These are phyloP conservation scores for Fundulus diaphanus DNA, from an alignment of 2,797 vertebrate species.

Conservation along the genomic window DNA sequence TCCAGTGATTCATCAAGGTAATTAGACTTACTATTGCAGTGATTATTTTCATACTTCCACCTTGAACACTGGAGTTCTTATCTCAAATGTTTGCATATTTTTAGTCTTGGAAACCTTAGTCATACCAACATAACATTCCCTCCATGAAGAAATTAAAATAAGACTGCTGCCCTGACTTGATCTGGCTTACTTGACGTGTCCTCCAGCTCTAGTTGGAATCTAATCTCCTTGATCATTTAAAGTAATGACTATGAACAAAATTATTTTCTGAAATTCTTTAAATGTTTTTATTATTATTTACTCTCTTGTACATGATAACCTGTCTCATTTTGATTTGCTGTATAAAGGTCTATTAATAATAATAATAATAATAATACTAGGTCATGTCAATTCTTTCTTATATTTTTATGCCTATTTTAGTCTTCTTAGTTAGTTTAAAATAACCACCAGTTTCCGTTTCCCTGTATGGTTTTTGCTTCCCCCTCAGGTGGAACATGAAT, in stretches of 20 bases:
- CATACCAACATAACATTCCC: conserved; percentile 12
- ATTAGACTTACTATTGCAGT: not conserved
- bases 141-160: conserved; percentile 4
- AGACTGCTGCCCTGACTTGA: not conserved
- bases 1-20: not conserved
- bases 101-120: not conserved
- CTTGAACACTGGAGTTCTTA: not conserved
- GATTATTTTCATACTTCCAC: not conserved
- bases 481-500: conserved; percentile 87
- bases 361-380: no score
- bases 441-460: not conserved
- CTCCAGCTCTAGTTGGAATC: not conserved
- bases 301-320: no score
- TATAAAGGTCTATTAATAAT: no score
- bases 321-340: no score
- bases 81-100: not conserved
- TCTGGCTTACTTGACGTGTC: not conserved
- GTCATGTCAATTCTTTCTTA: not conserved
- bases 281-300: not conserved
- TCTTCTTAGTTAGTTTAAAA: conserved; percentile 6
- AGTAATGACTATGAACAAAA: not conserved
- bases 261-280: not conserved
- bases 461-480: conserved; percentile 5
- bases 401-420: not conserved
- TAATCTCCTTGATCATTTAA: not conserved